These are phyloP conservation scores for Dermolepida albohirtum DNA, from an alignment of 2,888 invertebrate species.

Conservation along the genomic window DNA sequence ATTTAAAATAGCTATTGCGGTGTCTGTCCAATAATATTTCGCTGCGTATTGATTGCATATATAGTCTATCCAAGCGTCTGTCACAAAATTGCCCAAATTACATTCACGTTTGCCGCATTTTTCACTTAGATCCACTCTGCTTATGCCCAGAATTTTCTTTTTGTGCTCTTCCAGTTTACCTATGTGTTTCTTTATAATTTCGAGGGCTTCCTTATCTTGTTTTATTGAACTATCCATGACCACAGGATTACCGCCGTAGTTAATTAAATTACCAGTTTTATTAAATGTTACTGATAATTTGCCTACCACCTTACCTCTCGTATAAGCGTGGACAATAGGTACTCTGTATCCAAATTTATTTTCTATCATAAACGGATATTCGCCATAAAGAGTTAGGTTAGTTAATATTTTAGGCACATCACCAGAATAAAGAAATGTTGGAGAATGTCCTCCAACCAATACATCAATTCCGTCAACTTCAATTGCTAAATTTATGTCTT, in stretches of 20 bases:
- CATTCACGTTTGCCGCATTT: slow-evolving; percentile 81
- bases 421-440: background rate
- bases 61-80: slow-evolving; percentile 80
- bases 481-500: background rate
- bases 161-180: slow-evolving; percentile 59
- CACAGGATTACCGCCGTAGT: too few species aligned
- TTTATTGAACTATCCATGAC: too few species aligned
- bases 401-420: background rate
- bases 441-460: background rate
- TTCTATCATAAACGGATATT: too few species aligned
- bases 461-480: background rate
- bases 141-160: slow-evolving; percentile 72
- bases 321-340: too few species aligned
- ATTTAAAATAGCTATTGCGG: slow-evolving; percentile 80
- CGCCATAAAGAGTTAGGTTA: background rate
- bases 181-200: too few species aligned
- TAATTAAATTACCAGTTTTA: too few species aligned
- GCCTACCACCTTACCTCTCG: too few species aligned
- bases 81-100: slow-evolving; percentile 84
- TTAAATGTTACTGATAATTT: too few species aligned
- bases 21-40: slow-evolving; percentile 79
- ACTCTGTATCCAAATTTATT: too few species aligned
- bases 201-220: too few species aligned
- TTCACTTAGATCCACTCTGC: slow-evolving; percentile 69
- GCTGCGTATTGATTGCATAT: slow-evolving; percentile 60